A percentile compares a stretch with the other conserved stretches of the same genome.
phyloP scores from a whole-genome alignment of 2,113 vertebrate genomes.

The Chloropsis cyanopogon region DNA sequence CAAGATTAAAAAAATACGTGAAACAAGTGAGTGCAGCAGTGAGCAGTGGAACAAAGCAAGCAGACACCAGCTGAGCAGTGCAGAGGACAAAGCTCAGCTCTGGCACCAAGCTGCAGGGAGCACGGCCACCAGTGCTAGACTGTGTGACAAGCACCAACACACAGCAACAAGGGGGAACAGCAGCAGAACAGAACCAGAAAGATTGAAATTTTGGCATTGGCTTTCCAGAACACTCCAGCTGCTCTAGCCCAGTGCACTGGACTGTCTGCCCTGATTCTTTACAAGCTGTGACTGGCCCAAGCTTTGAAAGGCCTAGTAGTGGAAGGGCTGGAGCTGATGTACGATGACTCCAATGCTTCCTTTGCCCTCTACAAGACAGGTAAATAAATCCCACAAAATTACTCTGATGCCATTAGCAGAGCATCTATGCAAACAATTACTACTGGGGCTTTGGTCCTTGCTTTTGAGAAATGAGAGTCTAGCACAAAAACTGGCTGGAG shows the following conservation, averaged over 20 bases:
- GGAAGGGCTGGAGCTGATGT: not conserved
- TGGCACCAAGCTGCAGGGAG: not conserved
- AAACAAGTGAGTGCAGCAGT: not conserved
- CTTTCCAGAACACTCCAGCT: not conserved
- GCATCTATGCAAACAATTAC: not conserved
- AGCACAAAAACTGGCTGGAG: not conserved
- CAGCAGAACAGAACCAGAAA: not conserved
- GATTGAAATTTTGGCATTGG: not conserved
- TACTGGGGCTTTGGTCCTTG: not conserved
- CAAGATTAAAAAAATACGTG: not conserved
- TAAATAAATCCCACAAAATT: not conserved
- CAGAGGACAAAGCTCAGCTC: not conserved
- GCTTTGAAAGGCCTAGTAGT: not conserved
- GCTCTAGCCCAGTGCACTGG: not conserved
- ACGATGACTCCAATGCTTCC: not conserved
- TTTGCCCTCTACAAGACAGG: not conserved
- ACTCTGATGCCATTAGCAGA: not conserved
- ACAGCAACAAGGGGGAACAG: not conserved
- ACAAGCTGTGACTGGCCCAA: not conserved
- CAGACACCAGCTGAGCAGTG: not conserved
- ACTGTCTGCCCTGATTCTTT: not conserved
- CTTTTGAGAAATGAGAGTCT: not conserved
- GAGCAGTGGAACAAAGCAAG: not conserved
- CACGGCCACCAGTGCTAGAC: not conserved
- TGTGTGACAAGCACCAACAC: not conserved